Percentiles rank a stretch among this genome's conserved stretches.
These are phyloP conservation scores for Myrmophylax atrothorax DNA, from an alignment of 2,113 vertebrate species.

Conservation along the genomic window DNA sequence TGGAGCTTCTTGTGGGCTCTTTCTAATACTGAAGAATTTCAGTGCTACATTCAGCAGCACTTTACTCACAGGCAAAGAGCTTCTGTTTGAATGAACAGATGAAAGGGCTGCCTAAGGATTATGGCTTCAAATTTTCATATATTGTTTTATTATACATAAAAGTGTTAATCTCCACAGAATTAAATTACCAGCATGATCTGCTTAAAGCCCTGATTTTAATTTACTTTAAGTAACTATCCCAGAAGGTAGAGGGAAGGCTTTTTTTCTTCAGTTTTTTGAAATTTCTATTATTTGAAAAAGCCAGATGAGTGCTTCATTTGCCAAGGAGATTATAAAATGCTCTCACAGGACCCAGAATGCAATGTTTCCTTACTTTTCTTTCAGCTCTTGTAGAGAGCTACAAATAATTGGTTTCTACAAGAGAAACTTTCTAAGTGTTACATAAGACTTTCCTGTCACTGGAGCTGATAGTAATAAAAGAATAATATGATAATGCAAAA, in stretches of 20 bases:
- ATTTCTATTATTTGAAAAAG: slow-evolving; percentile 39
- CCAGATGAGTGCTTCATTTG: slow-evolving; percentile 31
- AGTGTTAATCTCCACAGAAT: slow-evolving; percentile 41
- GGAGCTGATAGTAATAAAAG: background rate
- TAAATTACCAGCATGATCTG: slow-evolving; percentile 45
- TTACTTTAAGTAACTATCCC: slow-evolving; percentile 30
- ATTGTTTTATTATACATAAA: slow-evolving; percentile 64
- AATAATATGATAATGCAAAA: background rate
- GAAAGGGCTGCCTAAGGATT: slow-evolving; percentile 53
- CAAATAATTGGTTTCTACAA: slow-evolving; percentile 27
- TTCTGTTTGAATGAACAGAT: slow-evolving; percentile 34
- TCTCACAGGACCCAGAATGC: slow-evolving; percentile 9
- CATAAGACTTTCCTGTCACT: background rate
- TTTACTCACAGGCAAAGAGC: background rate
- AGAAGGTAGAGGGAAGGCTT: slow-evolving; percentile 9
- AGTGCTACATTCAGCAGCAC: background rate
- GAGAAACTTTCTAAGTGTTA: background rate
- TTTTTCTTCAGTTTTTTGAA: background rate
- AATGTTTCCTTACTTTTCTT: slow-evolving; percentile 22
- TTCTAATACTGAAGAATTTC: background rate
- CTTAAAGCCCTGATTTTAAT: slow-evolving; percentile 49
- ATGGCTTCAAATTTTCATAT: slow-evolving; percentile 15
- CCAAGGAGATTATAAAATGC: slow-evolving; percentile 24
- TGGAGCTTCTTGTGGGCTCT: background rate
- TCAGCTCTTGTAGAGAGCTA: background rate